Base-by-base conservation (phyloP, 2,797 vertebrate species). In the Luscinia megarhynchos region DNA sequence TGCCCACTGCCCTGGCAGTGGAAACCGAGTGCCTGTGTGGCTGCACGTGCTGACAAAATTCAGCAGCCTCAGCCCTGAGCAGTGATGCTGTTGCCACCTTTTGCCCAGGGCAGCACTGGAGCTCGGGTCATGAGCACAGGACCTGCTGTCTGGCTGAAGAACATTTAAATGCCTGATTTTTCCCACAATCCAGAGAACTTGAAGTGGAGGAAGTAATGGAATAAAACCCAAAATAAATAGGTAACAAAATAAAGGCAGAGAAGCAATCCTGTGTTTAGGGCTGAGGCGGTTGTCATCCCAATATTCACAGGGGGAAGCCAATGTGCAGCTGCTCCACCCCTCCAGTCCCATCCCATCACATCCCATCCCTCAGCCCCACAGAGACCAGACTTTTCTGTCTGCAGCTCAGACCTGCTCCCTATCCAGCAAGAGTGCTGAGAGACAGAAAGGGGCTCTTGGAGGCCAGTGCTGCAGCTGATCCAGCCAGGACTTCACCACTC, bases 361-460 rank as follows among this genome's bases (percentile, higher is more conserved):
- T 13, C 55, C 57, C 57, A 61, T 41, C 55, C 72, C 38, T 78
- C 64, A 46, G 40, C 58, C 85, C 50, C 73, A 75, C 0, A 84
- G 70, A 90, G 64, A 92, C 66, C 66, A 70, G 66, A 74, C 66
- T 40, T 27, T 90, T 91, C 72, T 84, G 34, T 41, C 89, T 89
- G 73, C 75, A 94, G 64, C 92, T 91, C 89, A 43, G 89, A 85
- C 80, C 66, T 84, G 70, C 87, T 78, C 75, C 80, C 77, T 64
- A 51, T 79, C 69, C 89, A 90, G 61, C 40, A 70, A 82, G 41
- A 67, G 36, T 24, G 48, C 86, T 62, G 84, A 79, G 62, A 80
- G 53, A 90, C 73, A 90, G 67, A 89, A 84, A 43, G 76, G 67
- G 76, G 45, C 1, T 6, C 73, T 83, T 64, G 76, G 59, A 70